Evolutionary conservation across 2,797 vertebrate species (phyloP).

Genomic region (Trachops cirrhosus): DNA sequence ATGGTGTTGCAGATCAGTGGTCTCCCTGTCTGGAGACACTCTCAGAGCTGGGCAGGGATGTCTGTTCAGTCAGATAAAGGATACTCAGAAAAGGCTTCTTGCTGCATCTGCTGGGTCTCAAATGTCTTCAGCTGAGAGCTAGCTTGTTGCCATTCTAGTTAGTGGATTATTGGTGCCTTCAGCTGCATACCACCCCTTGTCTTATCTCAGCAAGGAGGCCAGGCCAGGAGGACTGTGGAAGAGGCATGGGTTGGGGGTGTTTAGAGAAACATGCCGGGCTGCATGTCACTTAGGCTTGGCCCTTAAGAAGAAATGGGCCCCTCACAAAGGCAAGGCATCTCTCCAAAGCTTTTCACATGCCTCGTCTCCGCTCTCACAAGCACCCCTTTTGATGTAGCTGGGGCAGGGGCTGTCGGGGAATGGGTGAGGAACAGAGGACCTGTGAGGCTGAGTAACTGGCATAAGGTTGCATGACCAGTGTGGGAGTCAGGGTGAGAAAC

Average conservation of each 20-base stretch:
- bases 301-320: neutral
- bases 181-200: neutral
- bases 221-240: neutral
- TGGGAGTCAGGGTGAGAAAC: neutral
- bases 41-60: rapidly evolving
- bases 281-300: neutral
- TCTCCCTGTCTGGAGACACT: neutral
- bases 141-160: neutral
- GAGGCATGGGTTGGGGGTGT: neutral
- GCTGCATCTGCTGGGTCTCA: neutral
- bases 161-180: neutral
- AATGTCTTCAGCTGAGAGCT: neutral
- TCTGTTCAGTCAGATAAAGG: neutral
- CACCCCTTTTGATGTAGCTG: neutral
- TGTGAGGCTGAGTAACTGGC: rapidly evolving
- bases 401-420: neutral
- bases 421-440: neutral
- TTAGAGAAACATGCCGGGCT: neutral
- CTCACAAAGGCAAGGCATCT: neutral
- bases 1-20: neutral
- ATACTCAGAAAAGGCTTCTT: neutral
- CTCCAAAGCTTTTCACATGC: neutral
- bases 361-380: neutral
- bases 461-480: neutral
- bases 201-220: neutral